These are phyloP conservation scores for Pterocles orientalis DNA, from an alignment of 2,113 vertebrate species.

Conservation along the genomic window DNA sequence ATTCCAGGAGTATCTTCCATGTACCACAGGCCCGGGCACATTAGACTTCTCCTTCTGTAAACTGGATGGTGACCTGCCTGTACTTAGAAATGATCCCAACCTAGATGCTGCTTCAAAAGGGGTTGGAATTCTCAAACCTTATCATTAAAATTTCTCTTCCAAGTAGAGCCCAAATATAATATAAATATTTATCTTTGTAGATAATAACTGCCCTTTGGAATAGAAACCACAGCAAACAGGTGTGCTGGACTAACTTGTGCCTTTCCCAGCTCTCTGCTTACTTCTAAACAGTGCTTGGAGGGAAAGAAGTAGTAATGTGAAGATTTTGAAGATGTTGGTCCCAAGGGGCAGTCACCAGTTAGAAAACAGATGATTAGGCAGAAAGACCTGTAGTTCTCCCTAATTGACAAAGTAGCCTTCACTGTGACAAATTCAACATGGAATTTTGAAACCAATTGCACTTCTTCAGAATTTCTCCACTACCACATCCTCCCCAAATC, in stretches of 20 bases:
- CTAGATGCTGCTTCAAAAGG: neutral
- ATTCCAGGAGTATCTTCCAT: neutral
- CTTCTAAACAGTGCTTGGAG: neutral
- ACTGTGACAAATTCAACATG: rapidly evolving
- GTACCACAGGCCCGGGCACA: neutral
- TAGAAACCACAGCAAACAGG: neutral
- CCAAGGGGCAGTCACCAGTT: neutral
- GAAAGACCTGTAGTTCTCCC: neutral
- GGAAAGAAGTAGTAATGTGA: neutral
- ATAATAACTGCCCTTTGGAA: neutral
- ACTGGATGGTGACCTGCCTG: neutral
- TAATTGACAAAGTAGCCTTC: neutral
- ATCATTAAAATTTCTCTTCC: neutral
- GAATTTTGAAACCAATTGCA: neutral
- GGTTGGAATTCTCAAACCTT: neutral
- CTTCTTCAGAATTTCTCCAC: neutral
- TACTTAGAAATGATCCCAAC: neutral
- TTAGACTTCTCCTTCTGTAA: neutral
- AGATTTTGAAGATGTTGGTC: neutral
- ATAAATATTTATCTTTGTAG: neutral
- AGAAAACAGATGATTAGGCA: neutral
- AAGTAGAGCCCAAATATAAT: neutral
- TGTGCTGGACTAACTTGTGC: neutral
- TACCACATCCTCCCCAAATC: neutral
- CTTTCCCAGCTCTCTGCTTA: neutral